Conservation (phyloP, 2,113 vertebrate genomes). For the human (Homo sapiens) region DNA sequence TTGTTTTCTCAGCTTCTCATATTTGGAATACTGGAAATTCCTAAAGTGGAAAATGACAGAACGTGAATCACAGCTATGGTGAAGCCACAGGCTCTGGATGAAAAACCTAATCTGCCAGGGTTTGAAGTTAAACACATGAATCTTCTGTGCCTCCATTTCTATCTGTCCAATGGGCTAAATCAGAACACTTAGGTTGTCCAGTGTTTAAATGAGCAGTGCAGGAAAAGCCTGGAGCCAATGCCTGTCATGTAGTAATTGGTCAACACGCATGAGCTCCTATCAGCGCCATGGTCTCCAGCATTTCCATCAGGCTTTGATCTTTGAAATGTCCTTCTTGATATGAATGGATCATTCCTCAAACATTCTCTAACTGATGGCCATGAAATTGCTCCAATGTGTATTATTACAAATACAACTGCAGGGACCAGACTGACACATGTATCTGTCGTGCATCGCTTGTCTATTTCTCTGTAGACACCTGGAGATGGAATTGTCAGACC, state of each 20-base stretch:
- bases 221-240: neutral
- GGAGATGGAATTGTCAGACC: neutral
- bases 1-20: neutral
- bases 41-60: neutral
- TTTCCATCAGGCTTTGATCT: neutral
- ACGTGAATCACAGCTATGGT: fast-evolving
- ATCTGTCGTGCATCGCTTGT: neutral
- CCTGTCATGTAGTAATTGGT: neutral
- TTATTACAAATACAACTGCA: neutral
- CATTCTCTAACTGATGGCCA: neutral
- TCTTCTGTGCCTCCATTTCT: neutral
- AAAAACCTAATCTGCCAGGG: neutral
- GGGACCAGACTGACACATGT: neutral
- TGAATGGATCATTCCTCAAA: neutral
- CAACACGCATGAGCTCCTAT: neutral
- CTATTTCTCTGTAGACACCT: neutral
- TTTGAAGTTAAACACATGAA: neutral
- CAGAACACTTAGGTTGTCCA: neutral
- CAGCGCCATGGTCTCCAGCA: neutral
- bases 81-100: neutral
- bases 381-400: neutral
- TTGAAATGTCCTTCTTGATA: neutral
- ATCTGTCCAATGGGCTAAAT: no score
- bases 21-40: neutral
- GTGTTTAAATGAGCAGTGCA: neutral